phyloP scores from a whole-genome alignment of 2,113 vertebrate species.

The Steatornis caripensis region DNA sequence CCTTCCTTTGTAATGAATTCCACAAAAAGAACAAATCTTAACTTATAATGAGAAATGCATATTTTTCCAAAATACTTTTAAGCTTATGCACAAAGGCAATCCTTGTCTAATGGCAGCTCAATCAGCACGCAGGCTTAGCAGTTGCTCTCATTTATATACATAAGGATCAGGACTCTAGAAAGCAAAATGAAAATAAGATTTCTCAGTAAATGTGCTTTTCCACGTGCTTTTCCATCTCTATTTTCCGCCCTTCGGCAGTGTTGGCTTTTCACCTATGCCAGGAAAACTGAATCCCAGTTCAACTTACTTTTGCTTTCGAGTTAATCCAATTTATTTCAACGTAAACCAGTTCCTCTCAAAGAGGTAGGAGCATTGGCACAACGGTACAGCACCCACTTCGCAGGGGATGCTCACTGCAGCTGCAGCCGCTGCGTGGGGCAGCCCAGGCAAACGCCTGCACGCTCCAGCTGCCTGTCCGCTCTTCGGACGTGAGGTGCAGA shows the following conservation, averaged over 20 bases:
- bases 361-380: fast-evolving
- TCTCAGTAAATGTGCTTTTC: neutral
- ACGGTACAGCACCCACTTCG: fast-evolving
- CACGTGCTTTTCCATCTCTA: neutral
- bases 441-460: fast-evolving
- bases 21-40: neutral
- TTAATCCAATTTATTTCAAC: neutral
- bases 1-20: neutral
- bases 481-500: neutral
- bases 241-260: neutral
- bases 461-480: neutral
- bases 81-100: neutral
- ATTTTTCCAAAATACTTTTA: neutral
- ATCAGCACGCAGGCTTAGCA: neutral
- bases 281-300: neutral
- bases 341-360: neutral
- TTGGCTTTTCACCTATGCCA: neutral
- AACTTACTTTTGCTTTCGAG: neutral
- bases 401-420: neutral
- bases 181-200: neutral
- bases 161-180: neutral
- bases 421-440: fast-evolving
- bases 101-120: neutral
- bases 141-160: neutral
- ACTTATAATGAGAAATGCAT: neutral